Conservation (phyloP, 2,888 invertebrate species). For the Spisula solida region DNA sequence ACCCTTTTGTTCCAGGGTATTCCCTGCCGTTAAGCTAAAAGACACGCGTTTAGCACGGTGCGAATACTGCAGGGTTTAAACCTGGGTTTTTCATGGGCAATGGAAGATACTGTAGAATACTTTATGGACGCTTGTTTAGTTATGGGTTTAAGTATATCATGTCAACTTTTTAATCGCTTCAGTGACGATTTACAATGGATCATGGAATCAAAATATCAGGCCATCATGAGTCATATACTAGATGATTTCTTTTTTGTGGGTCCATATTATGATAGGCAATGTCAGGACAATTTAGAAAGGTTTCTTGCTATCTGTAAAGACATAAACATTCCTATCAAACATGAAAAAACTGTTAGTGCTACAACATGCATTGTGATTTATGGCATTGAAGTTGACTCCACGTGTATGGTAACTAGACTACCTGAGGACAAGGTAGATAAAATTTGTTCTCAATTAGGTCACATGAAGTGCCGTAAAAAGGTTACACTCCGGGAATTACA, state of each 20-base stretch:
- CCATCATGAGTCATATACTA: conserved; percentile 48
- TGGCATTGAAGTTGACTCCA: conserved; percentile 53
- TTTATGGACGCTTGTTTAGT: conserved; percentile 36
- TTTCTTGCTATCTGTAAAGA: conserved; percentile 26
- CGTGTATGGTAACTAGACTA: not conserved
- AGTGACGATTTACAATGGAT: conserved; percentile 39
- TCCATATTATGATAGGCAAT: conserved; percentile 38
- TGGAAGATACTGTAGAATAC: not conserved
- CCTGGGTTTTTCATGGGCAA: too few species aligned
- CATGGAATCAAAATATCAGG: conserved; percentile 42
- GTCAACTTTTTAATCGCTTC: conserved; percentile 40
- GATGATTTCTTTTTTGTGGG: conserved; percentile 58
- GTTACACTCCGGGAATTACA: conserved; percentile 32
- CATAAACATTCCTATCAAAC: conserved; percentile 43
- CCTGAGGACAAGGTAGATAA: not conserved
- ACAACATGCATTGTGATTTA: conserved; percentile 41
- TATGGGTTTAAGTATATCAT: too few species aligned
- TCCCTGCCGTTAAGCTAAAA: too few species aligned
- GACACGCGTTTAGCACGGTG: too few species aligned
- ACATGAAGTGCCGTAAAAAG: not conserved
- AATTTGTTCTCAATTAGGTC: not conserved
- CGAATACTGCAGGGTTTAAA: too few species aligned
- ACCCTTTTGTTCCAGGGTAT: too few species aligned
- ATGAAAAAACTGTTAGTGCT: conserved; percentile 44
- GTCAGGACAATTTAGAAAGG: conserved; percentile 20